Conservation (phyloP, 2,888 invertebrate genomes). For the Asteroscopus sphinx region DNA sequence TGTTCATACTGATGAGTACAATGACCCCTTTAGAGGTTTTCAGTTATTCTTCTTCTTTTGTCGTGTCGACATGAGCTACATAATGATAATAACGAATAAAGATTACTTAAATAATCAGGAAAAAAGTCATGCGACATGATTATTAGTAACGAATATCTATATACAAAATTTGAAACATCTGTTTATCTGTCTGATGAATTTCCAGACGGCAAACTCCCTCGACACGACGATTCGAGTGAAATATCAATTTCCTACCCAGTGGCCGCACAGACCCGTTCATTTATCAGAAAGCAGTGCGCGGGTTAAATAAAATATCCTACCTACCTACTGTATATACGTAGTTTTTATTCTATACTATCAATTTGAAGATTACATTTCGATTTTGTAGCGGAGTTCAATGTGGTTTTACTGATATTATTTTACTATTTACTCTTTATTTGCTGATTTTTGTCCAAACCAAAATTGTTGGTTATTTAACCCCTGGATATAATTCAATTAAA, state of each 20-base stretch:
- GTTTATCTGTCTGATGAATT: constrained; percentile 56
- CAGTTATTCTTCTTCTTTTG: no score
- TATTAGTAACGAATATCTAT: constrained; percentile 38
- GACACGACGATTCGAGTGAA: constrained; percentile 72
- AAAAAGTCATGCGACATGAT: constrained; percentile 9
- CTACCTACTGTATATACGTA: constrained; percentile 16
- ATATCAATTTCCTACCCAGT: constrained; percentile 82
- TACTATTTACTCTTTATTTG: no score
- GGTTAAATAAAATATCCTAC: constrained; percentile 67
- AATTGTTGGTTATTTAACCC: no score
- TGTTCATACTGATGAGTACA: no score
- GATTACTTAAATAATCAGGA: neutral
- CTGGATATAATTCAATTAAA: no score
- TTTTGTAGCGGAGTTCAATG: constrained; percentile 6
- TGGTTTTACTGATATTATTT: no score
- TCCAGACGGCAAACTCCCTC: constrained; percentile 57
- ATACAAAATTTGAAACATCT: constrained; percentile 53
- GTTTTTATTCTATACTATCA: constrained; percentile 36
- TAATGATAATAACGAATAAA: no score
- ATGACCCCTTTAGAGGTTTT: no score
- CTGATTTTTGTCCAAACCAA: no score
- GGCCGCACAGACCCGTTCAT: constrained; percentile 73
- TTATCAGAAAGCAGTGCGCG: constrained; percentile 70
- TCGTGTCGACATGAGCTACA: no score
- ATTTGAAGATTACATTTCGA: constrained; percentile 43